Evolutionary conservation across 2,797 vertebrate genomes (phyloP).

Genomic region (Notolepis coatsorum): DNA sequence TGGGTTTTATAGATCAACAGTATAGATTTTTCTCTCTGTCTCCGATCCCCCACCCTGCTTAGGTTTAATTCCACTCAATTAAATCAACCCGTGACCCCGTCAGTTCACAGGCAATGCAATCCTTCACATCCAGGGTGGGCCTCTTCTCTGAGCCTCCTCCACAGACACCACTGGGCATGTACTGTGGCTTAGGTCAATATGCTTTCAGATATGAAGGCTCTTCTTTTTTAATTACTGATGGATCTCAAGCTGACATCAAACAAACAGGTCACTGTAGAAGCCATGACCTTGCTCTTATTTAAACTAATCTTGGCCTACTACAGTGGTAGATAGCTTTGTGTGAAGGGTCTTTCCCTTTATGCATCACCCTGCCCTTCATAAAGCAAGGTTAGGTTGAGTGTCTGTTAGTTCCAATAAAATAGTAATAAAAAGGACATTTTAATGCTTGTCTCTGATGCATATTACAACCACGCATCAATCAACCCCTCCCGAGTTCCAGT

Average conservation of each 20-base stretch:
- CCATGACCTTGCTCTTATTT: slow-evolving; percentile 63
- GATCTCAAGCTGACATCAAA: slow-evolving; percentile 69
- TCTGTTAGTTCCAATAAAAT: slow-evolving; percentile 16
- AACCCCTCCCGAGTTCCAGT: too few species aligned
- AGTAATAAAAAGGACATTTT: neutral
- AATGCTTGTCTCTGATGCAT: slow-evolving; percentile 55
- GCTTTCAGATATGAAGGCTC: slow-evolving; percentile 63
- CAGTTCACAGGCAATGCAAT: slow-evolving; percentile 75
- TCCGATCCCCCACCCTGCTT: slow-evolving; percentile 82
- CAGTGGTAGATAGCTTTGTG: slow-evolving; percentile 9
- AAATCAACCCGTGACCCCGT: slow-evolving; percentile 78
- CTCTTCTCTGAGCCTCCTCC: slow-evolving; percentile 65
- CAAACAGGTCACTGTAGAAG: slow-evolving; percentile 73
- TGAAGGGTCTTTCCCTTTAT: slow-evolving; percentile 29
- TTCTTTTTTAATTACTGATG: slow-evolving; percentile 69
- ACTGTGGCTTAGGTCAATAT: slow-evolving; percentile 63
- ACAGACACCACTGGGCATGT: slow-evolving; percentile 68
- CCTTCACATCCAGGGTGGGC: slow-evolving; percentile 75
- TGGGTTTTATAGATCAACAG: slow-evolving; percentile 84
- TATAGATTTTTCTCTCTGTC: slow-evolving; percentile 82
- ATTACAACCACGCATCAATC: too few species aligned
- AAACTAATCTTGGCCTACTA: slow-evolving; percentile 56
- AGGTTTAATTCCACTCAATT: slow-evolving; percentile 86
- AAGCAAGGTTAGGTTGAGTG: slow-evolving; percentile 39
- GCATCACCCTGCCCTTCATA: too few species aligned